Percentiles rank a stretch among this genome's conserved stretches.
Evolutionary conservation across 2,797 vertebrate genomes (phyloP).

Genomic region (Thamnophis elegans): DNA sequence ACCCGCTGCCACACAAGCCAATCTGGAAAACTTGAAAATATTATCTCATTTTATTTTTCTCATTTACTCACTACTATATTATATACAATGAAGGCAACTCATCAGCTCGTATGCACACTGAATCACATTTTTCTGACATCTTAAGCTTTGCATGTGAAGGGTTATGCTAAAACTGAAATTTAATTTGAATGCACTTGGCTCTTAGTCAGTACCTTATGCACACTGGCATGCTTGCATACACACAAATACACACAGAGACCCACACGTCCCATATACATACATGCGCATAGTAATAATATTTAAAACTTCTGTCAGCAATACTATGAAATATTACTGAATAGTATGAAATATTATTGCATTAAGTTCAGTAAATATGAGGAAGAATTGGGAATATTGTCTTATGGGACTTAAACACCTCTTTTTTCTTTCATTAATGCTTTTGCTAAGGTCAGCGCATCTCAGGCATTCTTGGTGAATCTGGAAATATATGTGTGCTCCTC

Average conservation of each 20-base stretch:
- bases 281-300: not conserved
- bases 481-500: not conserved
- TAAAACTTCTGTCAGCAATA: not conserved
- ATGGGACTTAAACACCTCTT: not conserved
- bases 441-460: not conserved
- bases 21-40: slow-evolving; percentile 23
- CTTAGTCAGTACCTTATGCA: not conserved
- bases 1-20: not conserved
- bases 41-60: not conserved
- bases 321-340: not conserved
- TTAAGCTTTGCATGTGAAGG: not conserved
- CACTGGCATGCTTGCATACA: not conserved
- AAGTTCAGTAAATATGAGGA: not conserved
- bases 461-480: not conserved
- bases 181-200: slow-evolving; percentile 1
- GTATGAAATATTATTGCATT: slow-evolving; percentile 1
- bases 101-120: not conserved
- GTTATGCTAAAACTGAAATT: not conserved
- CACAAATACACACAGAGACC: not conserved
- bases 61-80: not conserved
- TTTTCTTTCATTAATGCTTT: not conserved
- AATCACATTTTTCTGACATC: not conserved
- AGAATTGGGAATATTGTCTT: not conserved
- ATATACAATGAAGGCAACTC: not conserved
- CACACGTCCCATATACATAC: not conserved